Evolutionary conservation across 2,888 invertebrate species (phyloP).

Genomic region (Kuschelorhynchus macadamiae): DNA sequence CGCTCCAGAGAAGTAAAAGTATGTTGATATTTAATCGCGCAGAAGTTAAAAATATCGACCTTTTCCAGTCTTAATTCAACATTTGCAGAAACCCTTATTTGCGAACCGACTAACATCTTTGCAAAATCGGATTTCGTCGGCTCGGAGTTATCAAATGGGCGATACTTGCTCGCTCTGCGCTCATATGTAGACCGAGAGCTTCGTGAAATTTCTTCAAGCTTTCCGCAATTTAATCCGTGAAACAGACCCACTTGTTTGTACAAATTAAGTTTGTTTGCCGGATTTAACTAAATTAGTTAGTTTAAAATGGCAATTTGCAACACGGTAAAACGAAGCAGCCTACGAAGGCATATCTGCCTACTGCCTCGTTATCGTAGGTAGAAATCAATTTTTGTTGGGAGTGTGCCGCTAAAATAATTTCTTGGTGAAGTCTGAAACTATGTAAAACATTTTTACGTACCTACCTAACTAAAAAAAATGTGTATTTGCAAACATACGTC

Average conservation of each 20-base stretch:
- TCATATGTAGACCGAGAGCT: slow-evolving; percentile 23
- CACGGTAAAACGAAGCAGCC: slow-evolving; percentile 15
- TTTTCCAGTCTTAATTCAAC: slow-evolving; percentile 22
- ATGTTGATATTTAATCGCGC: slow-evolving; percentile 5
- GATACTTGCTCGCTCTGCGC: slow-evolving; percentile 22
- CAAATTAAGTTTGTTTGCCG: slow-evolving; percentile 65
- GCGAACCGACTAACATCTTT: slow-evolving; percentile 23
- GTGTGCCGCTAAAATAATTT: neutral
- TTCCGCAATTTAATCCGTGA: slow-evolving; percentile 49
- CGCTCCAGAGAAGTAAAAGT: too few relatives aligned
- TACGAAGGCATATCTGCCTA: too few relatives aligned
- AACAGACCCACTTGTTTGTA: slow-evolving; percentile 62
- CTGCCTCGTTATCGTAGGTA: too few relatives aligned
- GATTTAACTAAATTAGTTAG: slow-evolving; percentile 64
- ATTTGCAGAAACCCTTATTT: slow-evolving; percentile 27
- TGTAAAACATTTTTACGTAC: too few relatives aligned
- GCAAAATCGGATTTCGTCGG: slow-evolving; percentile 27
- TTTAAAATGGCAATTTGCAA: slow-evolving; percentile 57
- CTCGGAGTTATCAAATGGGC: slow-evolving; percentile 25
- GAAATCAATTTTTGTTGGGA: neutral
- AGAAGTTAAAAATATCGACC: slow-evolving; percentile 44
- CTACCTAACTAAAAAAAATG: too few relatives aligned
- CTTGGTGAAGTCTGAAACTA: too few relatives aligned
- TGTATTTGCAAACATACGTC: too few relatives aligned
- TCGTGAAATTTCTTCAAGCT: slow-evolving; percentile 46